phyloP scores from a whole-genome alignment of 2,888 invertebrate genomes.

The Pristionchus exspectatus region DNA sequence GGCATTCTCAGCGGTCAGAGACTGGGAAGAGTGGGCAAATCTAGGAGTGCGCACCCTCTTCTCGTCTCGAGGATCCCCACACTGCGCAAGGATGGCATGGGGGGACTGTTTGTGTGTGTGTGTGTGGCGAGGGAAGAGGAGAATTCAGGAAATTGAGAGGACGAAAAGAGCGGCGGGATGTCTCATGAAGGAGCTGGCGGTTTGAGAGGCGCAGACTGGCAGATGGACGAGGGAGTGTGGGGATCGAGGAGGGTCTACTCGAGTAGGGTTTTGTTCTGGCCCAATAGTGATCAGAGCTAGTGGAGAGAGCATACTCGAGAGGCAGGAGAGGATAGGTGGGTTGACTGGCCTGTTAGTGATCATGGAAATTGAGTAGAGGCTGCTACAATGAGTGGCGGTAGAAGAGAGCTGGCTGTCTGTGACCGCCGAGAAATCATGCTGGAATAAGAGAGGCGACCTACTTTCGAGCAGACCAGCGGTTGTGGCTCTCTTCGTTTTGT shows the following conservation, averaged over 20 bases:
- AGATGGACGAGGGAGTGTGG: neutral
- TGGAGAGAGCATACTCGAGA: neutral
- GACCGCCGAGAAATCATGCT: no score
- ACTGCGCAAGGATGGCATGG: neutral
- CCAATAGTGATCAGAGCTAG: neutral
- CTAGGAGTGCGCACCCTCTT: neutral
- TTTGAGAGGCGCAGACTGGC: neutral
- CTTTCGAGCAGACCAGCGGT: neutral
- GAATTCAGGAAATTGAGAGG: constrained; percentile 34
- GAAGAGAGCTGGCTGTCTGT: no score
- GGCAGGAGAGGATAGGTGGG: neutral
- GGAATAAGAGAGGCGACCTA: neutral
- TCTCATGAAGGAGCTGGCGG: neutral
- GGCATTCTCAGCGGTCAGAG: neutral
- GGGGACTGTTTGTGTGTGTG: constrained; percentile 2
- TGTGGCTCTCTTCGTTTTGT: neutral
- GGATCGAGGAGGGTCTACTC: neutral
- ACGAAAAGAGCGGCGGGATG: neutral
- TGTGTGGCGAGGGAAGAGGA: neutral
- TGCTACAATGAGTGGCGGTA: no score
- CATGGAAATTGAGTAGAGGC: neutral
- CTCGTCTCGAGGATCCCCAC: neutral
- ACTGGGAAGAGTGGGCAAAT: neutral
- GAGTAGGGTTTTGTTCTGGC: neutral
- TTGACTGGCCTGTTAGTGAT: neutral